These are phyloP conservation scores for Parambassis ranga DNA, from an alignment of 2,797 vertebrate genomes.

Conservation along the genomic window DNA sequence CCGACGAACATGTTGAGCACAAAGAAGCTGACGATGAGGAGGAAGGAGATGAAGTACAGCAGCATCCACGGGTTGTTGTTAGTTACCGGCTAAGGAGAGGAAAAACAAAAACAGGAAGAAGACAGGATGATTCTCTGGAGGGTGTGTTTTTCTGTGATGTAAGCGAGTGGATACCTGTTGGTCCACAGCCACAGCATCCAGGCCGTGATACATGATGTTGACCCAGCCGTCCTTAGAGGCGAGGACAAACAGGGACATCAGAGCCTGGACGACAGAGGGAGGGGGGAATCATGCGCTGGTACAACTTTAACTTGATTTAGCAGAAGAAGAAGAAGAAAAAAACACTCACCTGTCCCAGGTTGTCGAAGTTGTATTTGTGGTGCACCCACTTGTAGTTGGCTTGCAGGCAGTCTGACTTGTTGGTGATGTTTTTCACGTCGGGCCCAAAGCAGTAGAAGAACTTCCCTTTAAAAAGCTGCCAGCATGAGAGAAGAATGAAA, in stretches of 20 bases:
- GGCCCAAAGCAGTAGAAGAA: slow-evolving; percentile 95
- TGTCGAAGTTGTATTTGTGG: slow-evolving; percentile 99
- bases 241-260: slow-evolving; percentile 98
- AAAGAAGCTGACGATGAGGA: slow-evolving; percentile 99
- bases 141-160: too few species aligned
- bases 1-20: slow-evolving; percentile 99
- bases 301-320: too few species aligned
- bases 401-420: slow-evolving; percentile 92
- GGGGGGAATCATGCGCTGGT: too few species aligned
- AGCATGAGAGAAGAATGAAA: slow-evolving; percentile 28
- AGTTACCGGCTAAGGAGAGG: slow-evolving; percentile 83
- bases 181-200: slow-evolving; percentile 94
- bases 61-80: slow-evolving; percentile 99
- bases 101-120: background rate
- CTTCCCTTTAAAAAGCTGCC: slow-evolving; percentile 97
- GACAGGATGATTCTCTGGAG: too few species aligned
- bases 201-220: slow-evolving; percentile 98
- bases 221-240: slow-evolving; percentile 99
- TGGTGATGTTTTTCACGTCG: slow-evolving; percentile 95
- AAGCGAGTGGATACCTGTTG: slow-evolving; percentile 99
- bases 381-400: slow-evolving; percentile 98
- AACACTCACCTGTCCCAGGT: slow-evolving; percentile 90
- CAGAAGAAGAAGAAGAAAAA: too few species aligned
- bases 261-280: slow-evolving; percentile 78
- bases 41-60: slow-evolving; percentile 99